These are phyloP conservation scores for Eledona agricola DNA, from an alignment of 2,888 invertebrate species.

Conservation along the genomic window DNA sequence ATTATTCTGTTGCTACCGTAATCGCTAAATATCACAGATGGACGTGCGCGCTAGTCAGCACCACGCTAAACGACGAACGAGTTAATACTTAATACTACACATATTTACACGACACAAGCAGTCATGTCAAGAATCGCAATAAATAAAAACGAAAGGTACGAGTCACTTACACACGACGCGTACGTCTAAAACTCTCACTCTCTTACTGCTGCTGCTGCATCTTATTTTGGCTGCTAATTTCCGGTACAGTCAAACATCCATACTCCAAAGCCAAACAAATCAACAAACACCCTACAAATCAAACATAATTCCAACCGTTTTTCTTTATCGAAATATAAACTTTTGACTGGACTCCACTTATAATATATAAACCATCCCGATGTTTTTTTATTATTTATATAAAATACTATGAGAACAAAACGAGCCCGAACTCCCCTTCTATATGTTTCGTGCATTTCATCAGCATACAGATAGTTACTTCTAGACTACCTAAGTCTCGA, in stretches of 20 bases:
- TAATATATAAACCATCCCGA: conserved; percentile 44
- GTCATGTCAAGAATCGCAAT: conserved; percentile 53
- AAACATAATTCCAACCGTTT: conserved; percentile 7
- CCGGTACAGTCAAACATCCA: conserved; percentile 51
- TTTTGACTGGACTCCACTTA: conserved; percentile 48
- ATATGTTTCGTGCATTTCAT: conserved; percentile 90
- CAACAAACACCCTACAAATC: conserved; percentile 12
- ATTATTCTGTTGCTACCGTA: conserved; percentile 63
- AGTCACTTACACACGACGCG: conserved; percentile 58
- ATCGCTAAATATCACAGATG: conserved; percentile 63
- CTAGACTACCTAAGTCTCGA: conserved; percentile 40
- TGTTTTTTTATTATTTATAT: conserved; percentile 41
- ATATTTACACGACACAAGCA: conserved; percentile 58
- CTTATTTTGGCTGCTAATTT: conserved; percentile 32
- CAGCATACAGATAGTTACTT: conserved; percentile 73
- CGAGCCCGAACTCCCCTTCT: conserved; percentile 74
- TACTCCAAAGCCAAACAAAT: conserved; percentile 40
- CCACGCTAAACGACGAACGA: conserved; percentile 56
- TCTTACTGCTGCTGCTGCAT: conserved; percentile 33
- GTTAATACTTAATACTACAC: conserved; percentile 58
- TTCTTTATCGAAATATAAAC: conserved; percentile 45
- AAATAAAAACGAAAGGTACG: conserved; percentile 47
- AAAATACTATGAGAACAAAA: conserved; percentile 55
- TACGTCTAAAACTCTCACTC: conserved; percentile 58
- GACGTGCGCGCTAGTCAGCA: conserved; percentile 58